A percentile compares a stretch with the other conserved stretches of the same genome.
Evolutionary conservation across 2,888 invertebrate species (phyloP).

Genomic region (Morpho helenor): DNA sequence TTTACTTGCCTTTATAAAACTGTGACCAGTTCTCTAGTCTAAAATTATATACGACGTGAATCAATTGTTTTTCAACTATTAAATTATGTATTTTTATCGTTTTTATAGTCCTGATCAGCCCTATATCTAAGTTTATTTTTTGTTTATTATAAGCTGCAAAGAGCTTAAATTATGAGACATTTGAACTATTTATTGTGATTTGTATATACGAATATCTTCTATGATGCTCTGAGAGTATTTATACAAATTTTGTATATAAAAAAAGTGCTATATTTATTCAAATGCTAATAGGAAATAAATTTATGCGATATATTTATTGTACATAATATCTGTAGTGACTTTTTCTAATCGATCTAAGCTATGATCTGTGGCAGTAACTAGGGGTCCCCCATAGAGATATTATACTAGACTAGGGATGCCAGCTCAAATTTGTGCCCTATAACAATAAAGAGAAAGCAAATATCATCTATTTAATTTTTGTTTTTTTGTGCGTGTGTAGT

Average conservation of each 20-base stretch:
- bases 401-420: background rate
- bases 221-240: constrained; percentile 21
- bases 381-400: background rate
- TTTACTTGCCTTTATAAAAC: constrained; percentile 66
- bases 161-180: constrained; percentile 9
- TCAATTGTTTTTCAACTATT: constrained; percentile 1
- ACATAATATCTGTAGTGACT: constrained; percentile 4
- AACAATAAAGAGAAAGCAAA: no score
- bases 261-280: constrained; percentile 12
- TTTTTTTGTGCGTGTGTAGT: no score
- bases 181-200: constrained; percentile 22
- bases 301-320: constrained; percentile 11
- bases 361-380: background rate
- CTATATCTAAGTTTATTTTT: no score
- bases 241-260: constrained; percentile 26
- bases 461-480: no score
- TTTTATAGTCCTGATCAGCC: background rate
- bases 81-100: constrained; percentile 1
- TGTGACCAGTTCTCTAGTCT: constrained; percentile 75
- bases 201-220: constrained; percentile 24
- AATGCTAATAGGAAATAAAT: constrained; percentile 2
- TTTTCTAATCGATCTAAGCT: constrained; percentile 11
- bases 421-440: no score
- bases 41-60: constrained; percentile 26
- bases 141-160: background rate